Conservation (phyloP, 2,113 vertebrate species). For the Mionectes macconnelli region DNA sequence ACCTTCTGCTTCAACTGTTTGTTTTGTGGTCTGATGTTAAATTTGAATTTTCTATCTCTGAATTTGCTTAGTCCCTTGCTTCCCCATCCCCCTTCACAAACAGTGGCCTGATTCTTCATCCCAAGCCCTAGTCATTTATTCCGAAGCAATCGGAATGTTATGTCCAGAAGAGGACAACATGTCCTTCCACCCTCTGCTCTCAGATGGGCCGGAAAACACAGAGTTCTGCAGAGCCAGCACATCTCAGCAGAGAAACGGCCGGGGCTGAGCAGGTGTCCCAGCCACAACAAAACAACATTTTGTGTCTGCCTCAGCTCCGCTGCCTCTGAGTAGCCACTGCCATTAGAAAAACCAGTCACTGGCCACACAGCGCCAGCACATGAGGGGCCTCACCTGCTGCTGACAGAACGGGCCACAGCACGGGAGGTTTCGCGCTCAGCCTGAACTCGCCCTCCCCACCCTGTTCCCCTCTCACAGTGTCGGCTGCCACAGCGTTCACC, state of each 20-base stretch:
- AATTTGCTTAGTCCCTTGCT: background rate
- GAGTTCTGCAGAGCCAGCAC: slow-evolving; percentile 31
- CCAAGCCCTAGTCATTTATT: background rate
- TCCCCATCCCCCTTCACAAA: background rate
- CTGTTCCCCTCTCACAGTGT: background rate
- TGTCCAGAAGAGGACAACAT: background rate
- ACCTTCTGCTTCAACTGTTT: background rate
- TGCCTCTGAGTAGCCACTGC: background rate
- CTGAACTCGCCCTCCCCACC: background rate
- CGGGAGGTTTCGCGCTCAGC: accelerated
- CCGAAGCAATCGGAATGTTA: background rate
- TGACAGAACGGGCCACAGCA: background rate
- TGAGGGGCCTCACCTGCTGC: background rate
- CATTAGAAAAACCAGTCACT: background rate
- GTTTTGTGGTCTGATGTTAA: background rate
- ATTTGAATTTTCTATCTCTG: background rate
- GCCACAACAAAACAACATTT: background rate
- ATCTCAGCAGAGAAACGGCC: background rate
- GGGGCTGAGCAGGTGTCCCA: slow-evolving; percentile 28
- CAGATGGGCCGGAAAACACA: background rate
- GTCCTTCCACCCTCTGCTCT: slow-evolving; percentile 1
- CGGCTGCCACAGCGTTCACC: background rate
- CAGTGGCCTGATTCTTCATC: background rate
- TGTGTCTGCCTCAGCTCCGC: background rate
- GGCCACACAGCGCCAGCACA: background rate